A percentile compares a stretch with the other conserved stretches of the same genome.
Conservation (phyloP, 2,888 invertebrate species). For the Linnaemya vulpina region DNA sequence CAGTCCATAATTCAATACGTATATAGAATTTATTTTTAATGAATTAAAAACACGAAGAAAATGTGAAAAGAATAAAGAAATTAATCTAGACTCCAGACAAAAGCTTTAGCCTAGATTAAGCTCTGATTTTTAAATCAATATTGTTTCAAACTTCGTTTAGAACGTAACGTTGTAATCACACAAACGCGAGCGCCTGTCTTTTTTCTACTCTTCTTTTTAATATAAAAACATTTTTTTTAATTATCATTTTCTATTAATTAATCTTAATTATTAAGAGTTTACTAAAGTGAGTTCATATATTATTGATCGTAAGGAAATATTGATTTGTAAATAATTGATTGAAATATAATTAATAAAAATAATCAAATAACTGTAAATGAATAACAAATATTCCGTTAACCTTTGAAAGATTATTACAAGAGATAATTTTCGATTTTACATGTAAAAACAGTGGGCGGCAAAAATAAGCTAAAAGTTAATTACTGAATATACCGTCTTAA, state of each 20-base stretch:
- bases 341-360: slow-evolving; percentile 31
- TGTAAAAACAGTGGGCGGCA: slow-evolving; percentile 45
- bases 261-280: slow-evolving; percentile 10
- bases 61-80: slow-evolving; percentile 7
- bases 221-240: background rate
- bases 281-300: slow-evolving; percentile 53
- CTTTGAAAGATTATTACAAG: slow-evolving; percentile 57
- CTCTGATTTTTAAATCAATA: slow-evolving; percentile 67
- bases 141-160: slow-evolving; percentile 62
- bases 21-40: slow-evolving; percentile 15
- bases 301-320: slow-evolving; percentile 52
- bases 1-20: slow-evolving; percentile 2
- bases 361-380: slow-evolving; percentile 32
- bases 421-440: slow-evolving; percentile 40
- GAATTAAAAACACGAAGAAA: slow-evolving; percentile 28
- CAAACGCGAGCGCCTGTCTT: slow-evolving; percentile 13
- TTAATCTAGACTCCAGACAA: slow-evolving; percentile 47
- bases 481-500: no score
- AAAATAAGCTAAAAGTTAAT: background rate
- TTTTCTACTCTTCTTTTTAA: no score
- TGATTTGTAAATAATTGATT: slow-evolving; percentile 35
- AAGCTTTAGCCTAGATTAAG: slow-evolving; percentile 66
- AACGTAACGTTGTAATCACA: slow-evolving; percentile 33
- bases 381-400: slow-evolving; percentile 60
- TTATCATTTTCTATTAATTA: background rate